Conservation (phyloP, 2,888 invertebrate genomes). For the Chelonus formosanus region DNA sequence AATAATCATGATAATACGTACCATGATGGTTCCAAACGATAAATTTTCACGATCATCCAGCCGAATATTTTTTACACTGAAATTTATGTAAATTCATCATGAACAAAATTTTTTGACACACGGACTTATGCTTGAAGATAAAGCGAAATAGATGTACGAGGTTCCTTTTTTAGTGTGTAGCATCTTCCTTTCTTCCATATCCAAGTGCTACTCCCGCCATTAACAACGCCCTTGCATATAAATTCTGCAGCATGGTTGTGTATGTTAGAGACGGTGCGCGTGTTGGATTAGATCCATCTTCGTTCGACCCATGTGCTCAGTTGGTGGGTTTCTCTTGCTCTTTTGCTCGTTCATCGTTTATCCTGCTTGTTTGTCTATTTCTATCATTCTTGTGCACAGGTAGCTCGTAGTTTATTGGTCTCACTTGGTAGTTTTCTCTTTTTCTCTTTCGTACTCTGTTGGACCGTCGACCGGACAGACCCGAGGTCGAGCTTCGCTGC, state of each 20-base stretch:
- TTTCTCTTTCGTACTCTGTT: constrained; percentile 43
- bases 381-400: constrained; percentile 26
- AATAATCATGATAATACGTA: no score
- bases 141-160: constrained; percentile 33
- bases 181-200: constrained; percentile 32
- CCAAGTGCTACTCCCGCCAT: constrained; percentile 55
- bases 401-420: constrained; percentile 28
- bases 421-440: constrained; percentile 20
- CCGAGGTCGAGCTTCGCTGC: constrained; percentile 39
- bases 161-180: constrained; percentile 18
- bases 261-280: constrained; percentile 30
- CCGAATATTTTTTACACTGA: no score
- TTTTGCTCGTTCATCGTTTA: constrained; percentile 28
- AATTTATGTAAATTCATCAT: no score
- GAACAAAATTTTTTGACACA: neutral
- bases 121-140: constrained; percentile 17
- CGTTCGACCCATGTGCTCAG: constrained; percentile 19
- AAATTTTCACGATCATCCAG: no score
- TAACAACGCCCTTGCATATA: constrained; percentile 66
- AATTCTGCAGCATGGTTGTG: constrained; percentile 57
- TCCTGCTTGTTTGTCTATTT: constrained; percentile 35
- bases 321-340: constrained; percentile 19
- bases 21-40: no score
- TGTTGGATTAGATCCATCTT: constrained; percentile 33
- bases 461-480: constrained; percentile 35